These are phyloP conservation scores for Macrochelys suwanniensis DNA, from an alignment of 2,797 vertebrate genomes.

Conservation along the genomic window DNA sequence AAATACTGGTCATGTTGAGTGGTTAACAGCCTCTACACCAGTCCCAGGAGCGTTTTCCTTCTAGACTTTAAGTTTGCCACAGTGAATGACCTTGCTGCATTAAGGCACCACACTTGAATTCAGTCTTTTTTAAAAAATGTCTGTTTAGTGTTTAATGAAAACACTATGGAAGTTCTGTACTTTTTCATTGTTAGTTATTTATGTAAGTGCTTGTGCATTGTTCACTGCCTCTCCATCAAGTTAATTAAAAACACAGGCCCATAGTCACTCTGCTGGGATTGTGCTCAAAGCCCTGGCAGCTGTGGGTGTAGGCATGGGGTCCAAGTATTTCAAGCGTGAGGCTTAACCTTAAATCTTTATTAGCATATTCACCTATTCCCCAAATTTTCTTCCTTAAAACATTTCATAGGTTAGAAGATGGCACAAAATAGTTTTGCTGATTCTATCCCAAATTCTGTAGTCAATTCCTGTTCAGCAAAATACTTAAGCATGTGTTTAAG, in stretches of 20 bases:
- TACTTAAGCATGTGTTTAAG: not conserved
- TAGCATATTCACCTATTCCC: conserved; percentile 19
- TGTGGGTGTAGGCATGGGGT: not conserved
- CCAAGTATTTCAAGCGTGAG: not conserved
- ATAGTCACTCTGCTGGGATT: not conserved
- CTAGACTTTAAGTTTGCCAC: not conserved
- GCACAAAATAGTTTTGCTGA: not conserved
- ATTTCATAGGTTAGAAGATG: conserved; percentile 13
- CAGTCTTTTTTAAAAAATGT: conserved; percentile 23
- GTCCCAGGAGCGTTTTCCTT: conserved; percentile 26
- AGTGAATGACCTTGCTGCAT: conserved; percentile 34
- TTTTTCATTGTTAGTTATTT: conserved; percentile 54
- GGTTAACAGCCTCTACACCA: not conserved
- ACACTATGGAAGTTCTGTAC: conserved; percentile 19
- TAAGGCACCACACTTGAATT: conserved; percentile 43
- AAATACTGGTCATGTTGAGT: not conserved
- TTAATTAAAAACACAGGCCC: conserved; percentile 50
- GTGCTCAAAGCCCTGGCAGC: not conserved
- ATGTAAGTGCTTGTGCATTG: conserved; percentile 45
- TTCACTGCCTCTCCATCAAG: conserved; percentile 34
- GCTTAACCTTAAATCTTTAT: not conserved
- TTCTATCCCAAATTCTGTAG: not conserved
- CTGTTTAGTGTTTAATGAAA: conserved; percentile 54
- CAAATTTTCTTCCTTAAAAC: conserved; percentile 27
- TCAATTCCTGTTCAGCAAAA: not conserved